A percentile compares a stretch with the other conserved stretches of the same genome.
Evolutionary conservation across 2,888 invertebrate species (phyloP).

Genomic region (Megaustenia siamemsis): DNA sequence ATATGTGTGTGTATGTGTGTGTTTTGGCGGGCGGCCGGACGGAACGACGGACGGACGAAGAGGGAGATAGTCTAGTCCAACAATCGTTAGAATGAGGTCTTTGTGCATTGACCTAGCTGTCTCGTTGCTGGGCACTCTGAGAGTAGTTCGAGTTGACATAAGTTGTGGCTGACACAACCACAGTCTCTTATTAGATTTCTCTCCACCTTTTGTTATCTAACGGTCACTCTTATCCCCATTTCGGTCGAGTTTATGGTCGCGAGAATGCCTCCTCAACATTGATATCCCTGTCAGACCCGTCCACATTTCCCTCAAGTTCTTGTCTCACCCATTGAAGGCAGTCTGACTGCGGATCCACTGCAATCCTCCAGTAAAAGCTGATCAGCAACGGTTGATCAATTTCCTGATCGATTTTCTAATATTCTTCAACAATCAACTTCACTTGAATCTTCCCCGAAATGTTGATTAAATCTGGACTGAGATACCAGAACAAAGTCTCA

Average conservation of each 20-base stretch:
- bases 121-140: neutral
- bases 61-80: too few species aligned
- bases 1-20: too few species aligned
- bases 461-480: neutral
- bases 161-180: neutral
- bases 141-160: neutral
- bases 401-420: neutral
- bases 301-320: conserved; percentile 21
- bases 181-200: neutral
- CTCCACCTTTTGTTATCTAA: neutral
- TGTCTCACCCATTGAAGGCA: conserved; percentile 3
- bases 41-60: too few species aligned
- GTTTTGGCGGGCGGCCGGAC: too few species aligned
- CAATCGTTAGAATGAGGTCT: too few species aligned
- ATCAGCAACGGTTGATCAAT: conserved; percentile 10
- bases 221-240: neutral
- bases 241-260: too few species aligned
- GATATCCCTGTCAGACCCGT: conserved; percentile 1
- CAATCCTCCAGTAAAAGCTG: neutral
- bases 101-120: too few species aligned
- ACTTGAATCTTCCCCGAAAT: neutral
- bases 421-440: neutral
- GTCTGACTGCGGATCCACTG: neutral
- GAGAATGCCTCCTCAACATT: neutral
- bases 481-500: neutral